A percentile compares a stretch with the other conserved stretches of the same genome.
Evolutionary conservation across 2,888 invertebrate genomes (phyloP).

Genomic region (Timema cristinae): DNA sequence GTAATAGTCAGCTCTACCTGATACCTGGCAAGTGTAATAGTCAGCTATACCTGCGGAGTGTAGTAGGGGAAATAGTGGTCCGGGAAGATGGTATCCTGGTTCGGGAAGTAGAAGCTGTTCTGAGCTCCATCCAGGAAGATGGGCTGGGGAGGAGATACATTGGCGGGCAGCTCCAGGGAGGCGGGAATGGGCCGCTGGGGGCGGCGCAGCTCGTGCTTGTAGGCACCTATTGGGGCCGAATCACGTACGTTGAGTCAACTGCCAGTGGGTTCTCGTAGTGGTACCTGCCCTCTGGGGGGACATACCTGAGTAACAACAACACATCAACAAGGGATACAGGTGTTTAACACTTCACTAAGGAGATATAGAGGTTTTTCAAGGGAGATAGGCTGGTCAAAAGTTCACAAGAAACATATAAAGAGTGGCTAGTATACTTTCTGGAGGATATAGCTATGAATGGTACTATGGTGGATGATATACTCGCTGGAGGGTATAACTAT

Average conservation of each 20-base stretch:
- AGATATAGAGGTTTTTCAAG: too few relatives aligned
- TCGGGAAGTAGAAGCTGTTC: background rate
- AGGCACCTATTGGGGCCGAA: slow-evolving; percentile 44
- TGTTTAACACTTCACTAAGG: too few relatives aligned
- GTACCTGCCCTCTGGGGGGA: slow-evolving; percentile 50
- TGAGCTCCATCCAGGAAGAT: background rate
- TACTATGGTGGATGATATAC: too few relatives aligned
- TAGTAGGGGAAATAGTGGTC: slow-evolving; percentile 22
- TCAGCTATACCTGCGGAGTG: too few relatives aligned
- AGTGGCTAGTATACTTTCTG: too few relatives aligned
- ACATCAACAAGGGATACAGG: too few relatives aligned
- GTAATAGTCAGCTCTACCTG: too few relatives aligned
- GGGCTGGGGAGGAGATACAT: background rate
- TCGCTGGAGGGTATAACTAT: too few relatives aligned
- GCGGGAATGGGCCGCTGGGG: slow-evolving; percentile 20
- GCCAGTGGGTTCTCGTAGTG: slow-evolving; percentile 46
- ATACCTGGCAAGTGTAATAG: too few relatives aligned
- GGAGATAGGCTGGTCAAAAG: too few relatives aligned
- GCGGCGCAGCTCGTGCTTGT: slow-evolving; percentile 23
- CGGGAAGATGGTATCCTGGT: slow-evolving; percentile 15
- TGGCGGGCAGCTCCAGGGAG: slow-evolving; percentile 19
- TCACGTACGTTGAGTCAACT: slow-evolving; percentile 57
- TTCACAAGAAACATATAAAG: too few relatives aligned
- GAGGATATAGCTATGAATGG: too few relatives aligned
- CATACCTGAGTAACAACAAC: slow-evolving; percentile 41